Evolutionary conservation across 2,797 vertebrate species (phyloP).

Genomic region (Eulemur rubriventer): DNA sequence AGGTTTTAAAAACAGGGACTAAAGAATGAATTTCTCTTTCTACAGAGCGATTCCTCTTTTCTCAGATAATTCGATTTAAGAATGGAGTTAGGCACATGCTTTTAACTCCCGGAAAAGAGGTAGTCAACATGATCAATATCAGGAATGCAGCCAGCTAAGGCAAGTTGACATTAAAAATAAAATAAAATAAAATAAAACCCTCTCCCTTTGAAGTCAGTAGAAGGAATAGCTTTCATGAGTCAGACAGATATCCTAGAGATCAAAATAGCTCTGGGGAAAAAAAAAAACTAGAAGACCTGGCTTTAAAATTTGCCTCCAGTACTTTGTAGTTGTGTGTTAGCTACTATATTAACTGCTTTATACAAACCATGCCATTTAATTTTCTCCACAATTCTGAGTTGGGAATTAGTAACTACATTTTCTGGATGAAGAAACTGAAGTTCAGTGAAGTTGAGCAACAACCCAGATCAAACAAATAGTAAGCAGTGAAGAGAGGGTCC

Average conservation of each 20-base stretch:
- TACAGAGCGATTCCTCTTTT: neutral
- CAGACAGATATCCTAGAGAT: neutral
- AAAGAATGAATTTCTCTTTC: neutral
- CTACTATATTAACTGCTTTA: neutral
- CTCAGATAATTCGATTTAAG: neutral
- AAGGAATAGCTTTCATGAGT: neutral
- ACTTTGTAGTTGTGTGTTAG: neutral
- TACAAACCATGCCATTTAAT: neutral
- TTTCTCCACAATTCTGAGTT: neutral
- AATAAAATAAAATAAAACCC: conserved; percentile 16
- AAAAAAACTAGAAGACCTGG: neutral
- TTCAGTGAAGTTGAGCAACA: neutral
- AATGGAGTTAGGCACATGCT: neutral
- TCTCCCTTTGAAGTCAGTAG: conserved; percentile 17
- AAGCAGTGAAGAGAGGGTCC: neutral
- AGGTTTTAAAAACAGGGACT: neutral
- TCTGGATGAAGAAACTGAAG: conserved; percentile 1
- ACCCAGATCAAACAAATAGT: neutral
- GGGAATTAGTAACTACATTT: neutral
- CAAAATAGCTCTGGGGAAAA: neutral
- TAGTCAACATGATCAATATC: neutral
- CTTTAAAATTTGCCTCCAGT: neutral
- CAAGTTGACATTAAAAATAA: neutral
- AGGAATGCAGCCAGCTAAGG: neutral
- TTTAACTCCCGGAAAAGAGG: neutral